Evolutionary conservation across 2,888 invertebrate species (phyloP).

Genomic region (Watsonalla binaria): DNA sequence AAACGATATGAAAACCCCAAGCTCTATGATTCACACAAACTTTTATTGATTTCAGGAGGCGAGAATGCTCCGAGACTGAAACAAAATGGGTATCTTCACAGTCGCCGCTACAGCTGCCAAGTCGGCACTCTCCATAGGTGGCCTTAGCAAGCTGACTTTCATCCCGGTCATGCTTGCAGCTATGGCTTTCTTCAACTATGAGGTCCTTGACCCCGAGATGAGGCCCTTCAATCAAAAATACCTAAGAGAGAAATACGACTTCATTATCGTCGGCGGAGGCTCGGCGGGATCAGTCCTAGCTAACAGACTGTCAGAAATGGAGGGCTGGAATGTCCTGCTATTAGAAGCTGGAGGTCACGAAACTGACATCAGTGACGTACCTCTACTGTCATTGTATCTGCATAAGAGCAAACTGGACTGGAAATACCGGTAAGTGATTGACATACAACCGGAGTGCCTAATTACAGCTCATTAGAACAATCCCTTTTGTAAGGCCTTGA

Average conservation of each 20-base stretch:
- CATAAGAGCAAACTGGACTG: slow-evolving; percentile 95
- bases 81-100: slow-evolving; percentile 56
- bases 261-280: slow-evolving; percentile 89
- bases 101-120: slow-evolving; percentile 83
- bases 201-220: slow-evolving; percentile 90
- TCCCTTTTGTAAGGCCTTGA: not conserved
- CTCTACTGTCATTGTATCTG: slow-evolving; percentile 90
- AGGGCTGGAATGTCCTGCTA: slow-evolving; percentile 87
- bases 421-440: slow-evolving; percentile 85
- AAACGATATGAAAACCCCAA: not conserved
- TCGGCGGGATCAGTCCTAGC: slow-evolving; percentile 92
- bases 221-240: slow-evolving; percentile 84
- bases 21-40: not conserved
- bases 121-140: slow-evolving; percentile 83
- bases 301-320: slow-evolving; percentile 87
- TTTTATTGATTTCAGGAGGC: slow-evolving; percentile 28
- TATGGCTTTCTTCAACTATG: slow-evolving; percentile 90
- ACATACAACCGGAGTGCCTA: no score
- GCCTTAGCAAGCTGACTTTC: slow-evolving; percentile 85
- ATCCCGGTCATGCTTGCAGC: slow-evolving; percentile 86
- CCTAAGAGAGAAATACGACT: slow-evolving; percentile 87
- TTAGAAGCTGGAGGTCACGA: slow-evolving; percentile 93
- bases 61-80: slow-evolving; percentile 30
- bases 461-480: not conserved
- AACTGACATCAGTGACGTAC: slow-evolving; percentile 92